These are phyloP conservation scores for Carcharodon carcharias DNA, from an alignment of 2,797 vertebrate species.

Conservation along the genomic window DNA sequence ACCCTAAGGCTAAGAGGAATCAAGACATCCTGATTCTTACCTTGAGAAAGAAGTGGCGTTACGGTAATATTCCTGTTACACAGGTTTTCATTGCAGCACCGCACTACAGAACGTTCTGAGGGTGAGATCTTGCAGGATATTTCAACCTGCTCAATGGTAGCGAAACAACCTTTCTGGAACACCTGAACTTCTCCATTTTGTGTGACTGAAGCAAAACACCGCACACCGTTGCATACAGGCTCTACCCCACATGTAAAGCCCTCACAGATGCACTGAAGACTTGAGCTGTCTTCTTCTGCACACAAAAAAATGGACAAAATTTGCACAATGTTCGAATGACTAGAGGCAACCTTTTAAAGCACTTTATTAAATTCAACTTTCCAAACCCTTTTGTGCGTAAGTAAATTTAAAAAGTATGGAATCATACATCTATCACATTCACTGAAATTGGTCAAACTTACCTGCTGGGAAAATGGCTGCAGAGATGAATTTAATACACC, in stretches of 20 bases:
- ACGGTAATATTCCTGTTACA: slow-evolving; percentile 63
- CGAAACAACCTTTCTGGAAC: slow-evolving; percentile 61
- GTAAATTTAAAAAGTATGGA: not conserved
- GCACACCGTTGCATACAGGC: slow-evolving; percentile 57
- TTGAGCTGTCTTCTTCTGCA: not conserved
- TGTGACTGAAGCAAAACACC: slow-evolving; percentile 65
- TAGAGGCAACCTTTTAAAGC: not conserved
- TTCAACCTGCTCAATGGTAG: slow-evolving; percentile 50
- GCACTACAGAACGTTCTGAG: slow-evolving; percentile 53
- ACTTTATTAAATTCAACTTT: not conserved
- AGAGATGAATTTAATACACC: not conserved
- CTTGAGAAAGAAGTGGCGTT: slow-evolving; percentile 49
- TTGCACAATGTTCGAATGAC: not conserved
- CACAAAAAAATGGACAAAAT: not conserved
- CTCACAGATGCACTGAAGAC: slow-evolving; percentile 57
- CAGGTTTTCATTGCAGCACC: slow-evolving; percentile 61
- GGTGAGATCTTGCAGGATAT: slow-evolving; percentile 59
- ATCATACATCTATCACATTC: not conserved
- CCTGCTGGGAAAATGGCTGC: not conserved
- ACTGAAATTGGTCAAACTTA: not conserved
- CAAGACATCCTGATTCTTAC: not conserved
- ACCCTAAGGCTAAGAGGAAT: not conserved
- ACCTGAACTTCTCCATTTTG: slow-evolving; percentile 45
- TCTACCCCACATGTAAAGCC: slow-evolving; percentile 53
- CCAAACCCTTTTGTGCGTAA: not conserved